These are phyloP conservation scores for Hydrozoanthus gracilis DNA, from an alignment of 92 coral and sea anemone genomes.

Conservation along the genomic window DNA sequence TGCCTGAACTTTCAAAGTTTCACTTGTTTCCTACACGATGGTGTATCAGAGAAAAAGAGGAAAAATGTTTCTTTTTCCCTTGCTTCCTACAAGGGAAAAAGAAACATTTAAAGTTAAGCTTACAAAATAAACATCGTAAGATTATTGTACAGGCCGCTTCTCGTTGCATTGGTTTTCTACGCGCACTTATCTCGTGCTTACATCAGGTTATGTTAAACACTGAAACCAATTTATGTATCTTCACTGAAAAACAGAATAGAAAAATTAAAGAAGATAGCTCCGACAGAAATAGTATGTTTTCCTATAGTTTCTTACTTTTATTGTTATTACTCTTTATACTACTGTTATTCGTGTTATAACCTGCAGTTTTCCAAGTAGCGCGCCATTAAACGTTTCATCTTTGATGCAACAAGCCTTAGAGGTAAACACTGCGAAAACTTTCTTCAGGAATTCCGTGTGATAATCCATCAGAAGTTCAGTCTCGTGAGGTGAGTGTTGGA, in stretches of 20 bases:
- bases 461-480: slow-evolving; percentile 10
- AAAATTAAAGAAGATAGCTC: background rate
- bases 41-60: no score
- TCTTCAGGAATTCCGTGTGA: slow-evolving; percentile 31
- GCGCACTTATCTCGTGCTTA: no score
- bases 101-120: no score
- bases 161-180: background rate
- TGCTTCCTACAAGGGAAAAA: no score
- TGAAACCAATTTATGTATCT: background rate
- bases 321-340: no score
- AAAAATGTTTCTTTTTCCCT: no score
- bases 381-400: slow-evolving; percentile 32
- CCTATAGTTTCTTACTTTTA: no score
- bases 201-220: background rate
- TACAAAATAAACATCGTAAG: no score
- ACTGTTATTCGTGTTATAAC: no score
- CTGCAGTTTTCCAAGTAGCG: background rate
- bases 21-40: no score
- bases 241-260: background rate
- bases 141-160: background rate
- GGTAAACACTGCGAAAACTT: slow-evolving; percentile 7
- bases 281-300: no score
- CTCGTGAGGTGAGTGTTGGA: background rate
- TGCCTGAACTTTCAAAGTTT: no score
- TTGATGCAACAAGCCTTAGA: slow-evolving; percentile 29